Conservation (phyloP, 2,113 vertebrate species). For the Serinus canaria region DNA sequence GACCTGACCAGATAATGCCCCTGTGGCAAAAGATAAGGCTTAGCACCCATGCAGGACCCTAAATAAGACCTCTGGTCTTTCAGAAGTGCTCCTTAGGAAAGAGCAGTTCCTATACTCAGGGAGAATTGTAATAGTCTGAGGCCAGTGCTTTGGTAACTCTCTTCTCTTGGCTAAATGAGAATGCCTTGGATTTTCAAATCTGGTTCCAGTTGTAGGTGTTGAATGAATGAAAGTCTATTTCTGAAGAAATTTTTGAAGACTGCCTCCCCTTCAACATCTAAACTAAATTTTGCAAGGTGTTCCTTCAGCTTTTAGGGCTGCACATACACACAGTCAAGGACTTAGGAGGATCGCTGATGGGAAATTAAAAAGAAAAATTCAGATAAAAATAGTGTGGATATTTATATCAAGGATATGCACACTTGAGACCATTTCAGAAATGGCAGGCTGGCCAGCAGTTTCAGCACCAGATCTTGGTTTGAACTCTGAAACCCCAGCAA, state of each 20-base stretch:
- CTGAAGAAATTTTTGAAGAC: not conserved
- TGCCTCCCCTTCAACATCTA: not conserved
- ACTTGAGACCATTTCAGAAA: not conserved
- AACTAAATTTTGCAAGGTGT: not conserved
- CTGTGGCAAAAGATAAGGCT: not conserved
- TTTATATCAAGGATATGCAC: not conserved
- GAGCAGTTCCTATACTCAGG: not conserved
- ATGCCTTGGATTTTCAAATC: not conserved
- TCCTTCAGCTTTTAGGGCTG: not conserved
- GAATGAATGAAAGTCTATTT: not conserved
- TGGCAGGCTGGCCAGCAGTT: not conserved
- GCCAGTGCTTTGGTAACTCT: not conserved
- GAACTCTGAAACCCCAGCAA: slow-evolving; percentile 9
- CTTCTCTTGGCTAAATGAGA: not conserved
- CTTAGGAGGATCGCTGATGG: not conserved
- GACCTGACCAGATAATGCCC: not conserved
- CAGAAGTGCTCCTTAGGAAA: not conserved
- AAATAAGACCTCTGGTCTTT: not conserved
- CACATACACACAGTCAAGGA: not conserved
- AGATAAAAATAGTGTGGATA: not conserved
- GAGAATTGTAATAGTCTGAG: not conserved
- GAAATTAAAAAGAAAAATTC: not conserved
- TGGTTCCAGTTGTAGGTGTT: not conserved
- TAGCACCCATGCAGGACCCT: not conserved
- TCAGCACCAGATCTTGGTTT: slow-evolving; percentile 1